Evolutionary conservation across 2,888 invertebrate genomes (phyloP).

Genomic region (Diarsia brunnea): DNA sequence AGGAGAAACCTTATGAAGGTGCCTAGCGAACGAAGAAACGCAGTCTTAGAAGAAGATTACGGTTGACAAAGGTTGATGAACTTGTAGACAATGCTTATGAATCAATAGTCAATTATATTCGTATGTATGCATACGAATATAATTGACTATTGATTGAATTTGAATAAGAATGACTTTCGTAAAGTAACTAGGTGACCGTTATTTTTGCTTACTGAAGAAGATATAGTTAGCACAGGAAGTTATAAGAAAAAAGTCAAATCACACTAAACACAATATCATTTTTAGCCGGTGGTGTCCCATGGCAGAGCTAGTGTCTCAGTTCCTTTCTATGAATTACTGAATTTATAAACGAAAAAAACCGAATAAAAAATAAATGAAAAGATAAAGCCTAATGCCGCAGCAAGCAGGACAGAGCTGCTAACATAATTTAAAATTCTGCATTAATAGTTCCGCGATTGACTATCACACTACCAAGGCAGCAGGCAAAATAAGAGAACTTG

Average conservation of each 20-base stretch:
- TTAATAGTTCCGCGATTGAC: not conserved
- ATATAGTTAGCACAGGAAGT: not conserved
- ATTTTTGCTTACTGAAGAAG: not conserved
- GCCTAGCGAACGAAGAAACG: slow-evolving; percentile 23
- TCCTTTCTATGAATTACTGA: not conserved
- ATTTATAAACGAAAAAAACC: not conserved
- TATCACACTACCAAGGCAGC: not conserved
- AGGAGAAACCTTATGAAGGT: slow-evolving; percentile 68
- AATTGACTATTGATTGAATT: not conserved
- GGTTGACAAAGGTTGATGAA: slow-evolving; percentile 35
- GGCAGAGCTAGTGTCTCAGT: not conserved
- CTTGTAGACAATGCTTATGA: slow-evolving; percentile 29
- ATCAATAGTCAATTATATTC: no score
- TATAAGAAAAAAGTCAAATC: not conserved
- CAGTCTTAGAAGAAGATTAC: slow-evolving; percentile 37
- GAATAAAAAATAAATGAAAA: not conserved
- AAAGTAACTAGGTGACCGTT: not conserved
- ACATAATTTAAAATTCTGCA: not conserved
- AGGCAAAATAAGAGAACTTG: not conserved
- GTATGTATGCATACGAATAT: not conserved
- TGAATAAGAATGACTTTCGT: not conserved
- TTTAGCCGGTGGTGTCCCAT: not conserved
- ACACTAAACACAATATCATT: not conserved
- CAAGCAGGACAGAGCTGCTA: not conserved
- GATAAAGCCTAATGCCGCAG: not conserved